These are phyloP conservation scores for Capromys pilorides DNA, from an alignment of 2,797 vertebrate species.

Conservation along the genomic window DNA sequence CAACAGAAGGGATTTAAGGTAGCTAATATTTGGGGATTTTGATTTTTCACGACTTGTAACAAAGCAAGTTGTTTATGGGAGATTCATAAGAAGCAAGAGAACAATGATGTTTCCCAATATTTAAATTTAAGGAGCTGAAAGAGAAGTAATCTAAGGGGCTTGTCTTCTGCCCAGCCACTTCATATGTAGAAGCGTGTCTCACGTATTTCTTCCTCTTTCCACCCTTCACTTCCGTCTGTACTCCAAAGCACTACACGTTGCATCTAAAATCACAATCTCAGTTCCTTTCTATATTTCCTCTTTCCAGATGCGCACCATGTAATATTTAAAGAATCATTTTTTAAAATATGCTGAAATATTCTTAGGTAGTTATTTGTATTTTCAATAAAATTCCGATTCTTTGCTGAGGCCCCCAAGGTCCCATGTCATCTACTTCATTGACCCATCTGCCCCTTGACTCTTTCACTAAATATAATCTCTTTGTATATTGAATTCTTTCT, in stretches of 20 bases:
- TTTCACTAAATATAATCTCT: background rate
- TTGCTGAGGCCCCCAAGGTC: accelerated
- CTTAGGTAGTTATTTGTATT: background rate
- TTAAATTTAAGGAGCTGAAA: background rate
- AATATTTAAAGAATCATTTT: background rate
- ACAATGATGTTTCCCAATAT: background rate
- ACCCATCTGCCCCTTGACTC: accelerated
- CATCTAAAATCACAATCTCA: background rate
- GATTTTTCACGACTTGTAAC: background rate
- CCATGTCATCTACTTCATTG: no score
- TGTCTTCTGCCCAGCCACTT: background rate
- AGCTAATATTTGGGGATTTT: background rate
- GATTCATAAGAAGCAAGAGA: background rate
- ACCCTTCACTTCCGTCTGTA: background rate
- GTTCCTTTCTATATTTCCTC: background rate
- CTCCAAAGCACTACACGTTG: background rate
- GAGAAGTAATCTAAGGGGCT: background rate
- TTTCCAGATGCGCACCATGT: background rate
- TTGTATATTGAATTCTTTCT: background rate
- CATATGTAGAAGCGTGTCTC: background rate
- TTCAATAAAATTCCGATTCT: constrained; percentile 1
- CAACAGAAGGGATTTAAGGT: background rate
- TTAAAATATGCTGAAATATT: background rate
- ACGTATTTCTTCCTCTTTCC: background rate
- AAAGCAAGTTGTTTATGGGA: background rate